phyloP scores from a whole-genome alignment of 2,113 vertebrate species.

The Nothocercus julius region DNA sequence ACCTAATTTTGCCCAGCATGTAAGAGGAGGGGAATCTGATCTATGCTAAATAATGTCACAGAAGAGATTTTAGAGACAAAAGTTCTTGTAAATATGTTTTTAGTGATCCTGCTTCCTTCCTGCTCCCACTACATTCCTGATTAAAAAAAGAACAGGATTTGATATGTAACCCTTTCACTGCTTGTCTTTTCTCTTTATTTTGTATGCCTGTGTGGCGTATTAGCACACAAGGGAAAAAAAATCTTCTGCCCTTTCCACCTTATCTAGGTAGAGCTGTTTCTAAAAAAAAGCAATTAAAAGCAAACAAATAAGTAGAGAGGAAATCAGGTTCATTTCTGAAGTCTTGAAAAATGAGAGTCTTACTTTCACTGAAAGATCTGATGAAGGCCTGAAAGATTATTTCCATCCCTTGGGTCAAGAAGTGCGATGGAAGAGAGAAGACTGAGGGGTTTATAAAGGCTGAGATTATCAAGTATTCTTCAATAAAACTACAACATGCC shows the following conservation, averaged over 20 bases:
- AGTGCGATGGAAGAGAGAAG: rapidly evolving
- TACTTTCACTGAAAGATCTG: neutral
- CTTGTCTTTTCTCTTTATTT: neutral
- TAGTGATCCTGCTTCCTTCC: neutral
- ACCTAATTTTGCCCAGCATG: neutral
- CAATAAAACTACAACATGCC: neutral
- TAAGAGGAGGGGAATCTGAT: neutral
- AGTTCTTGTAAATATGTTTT: slow-evolving; percentile 15
- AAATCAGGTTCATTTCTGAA: rapidly evolving
- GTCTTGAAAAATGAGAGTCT: neutral
- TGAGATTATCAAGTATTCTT: neutral
- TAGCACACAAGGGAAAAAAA: neutral
- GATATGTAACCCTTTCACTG: neutral
- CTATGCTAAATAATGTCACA: neutral
- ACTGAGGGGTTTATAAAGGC: neutral
- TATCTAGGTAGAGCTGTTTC: neutral
- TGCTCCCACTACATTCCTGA: neutral
- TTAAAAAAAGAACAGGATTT: neutral
- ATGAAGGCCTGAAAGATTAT: neutral
- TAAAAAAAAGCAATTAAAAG: neutral
- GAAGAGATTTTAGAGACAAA: neutral
- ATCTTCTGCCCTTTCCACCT: neutral
- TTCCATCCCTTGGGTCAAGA: neutral
- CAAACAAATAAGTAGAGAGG: neutral
- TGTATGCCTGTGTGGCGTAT: neutral